Evolutionary conservation across 2,797 vertebrate genomes (phyloP).

Genomic region (Ptychadena robeensis): DNA sequence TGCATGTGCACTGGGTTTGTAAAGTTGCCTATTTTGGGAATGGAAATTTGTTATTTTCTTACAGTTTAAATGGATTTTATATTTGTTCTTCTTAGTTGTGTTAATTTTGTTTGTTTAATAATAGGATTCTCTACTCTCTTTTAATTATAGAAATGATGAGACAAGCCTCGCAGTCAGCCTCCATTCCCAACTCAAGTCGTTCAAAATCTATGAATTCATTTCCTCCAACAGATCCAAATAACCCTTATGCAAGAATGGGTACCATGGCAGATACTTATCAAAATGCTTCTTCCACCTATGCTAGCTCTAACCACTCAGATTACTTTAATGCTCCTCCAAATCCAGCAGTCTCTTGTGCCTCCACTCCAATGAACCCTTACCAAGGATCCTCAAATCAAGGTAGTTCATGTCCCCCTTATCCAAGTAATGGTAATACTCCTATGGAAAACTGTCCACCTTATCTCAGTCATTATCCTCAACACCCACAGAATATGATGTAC

Average conservation of each 20-base stretch:
- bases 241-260: conserved; percentile 79
- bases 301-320: conserved; percentile 77
- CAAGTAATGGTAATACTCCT: conserved; percentile 86
- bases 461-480: conserved; percentile 79
- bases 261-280: conserved; percentile 79
- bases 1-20: neutral
- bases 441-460: conserved; percentile 83
- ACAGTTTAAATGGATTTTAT: neutral
- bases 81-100: neutral
- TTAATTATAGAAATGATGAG: conserved; percentile 74
- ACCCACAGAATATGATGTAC: conserved; percentile 86
- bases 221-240: conserved; percentile 77
- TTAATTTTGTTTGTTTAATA: neutral
- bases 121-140: conserved; percentile 34
- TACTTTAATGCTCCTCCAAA: conserved; percentile 83
- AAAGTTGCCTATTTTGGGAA: neutral
- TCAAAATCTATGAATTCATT: conserved; percentile 75
- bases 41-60: neutral
- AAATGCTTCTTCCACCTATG: conserved; percentile 81
- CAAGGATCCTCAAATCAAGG: conserved; percentile 76
- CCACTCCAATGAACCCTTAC: conserved; percentile 79
- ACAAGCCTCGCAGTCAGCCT: conserved; percentile 69
- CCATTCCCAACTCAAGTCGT: conserved; percentile 74
- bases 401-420: conserved; percentile 84
- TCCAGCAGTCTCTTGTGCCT: conserved; percentile 82